Conservation (phyloP, 2,888 invertebrate species). For the Amphipoea lucens region DNA sequence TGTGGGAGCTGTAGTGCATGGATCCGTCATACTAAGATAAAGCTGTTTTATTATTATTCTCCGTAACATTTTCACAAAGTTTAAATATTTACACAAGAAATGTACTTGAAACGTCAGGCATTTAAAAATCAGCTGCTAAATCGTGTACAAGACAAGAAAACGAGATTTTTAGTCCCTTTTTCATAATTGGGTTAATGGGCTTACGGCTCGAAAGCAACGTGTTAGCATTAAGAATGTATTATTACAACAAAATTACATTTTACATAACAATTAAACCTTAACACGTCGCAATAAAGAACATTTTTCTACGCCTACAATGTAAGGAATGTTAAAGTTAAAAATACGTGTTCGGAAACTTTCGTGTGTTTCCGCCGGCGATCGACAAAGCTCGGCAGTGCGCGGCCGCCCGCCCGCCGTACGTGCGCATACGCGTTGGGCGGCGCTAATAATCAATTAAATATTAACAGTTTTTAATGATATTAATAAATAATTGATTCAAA, state of each 20-base stretch:
- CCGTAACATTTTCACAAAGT: not conserved
- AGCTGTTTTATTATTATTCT: not conserved
- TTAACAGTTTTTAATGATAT: slow-evolving; percentile 50
- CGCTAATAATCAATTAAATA: slow-evolving; percentile 67
- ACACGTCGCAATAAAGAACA: slow-evolving; percentile 57
- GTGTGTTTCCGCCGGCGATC: slow-evolving; percentile 76
- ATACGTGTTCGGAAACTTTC: slow-evolving; percentile 84
- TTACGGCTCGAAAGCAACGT: slow-evolving; percentile 77
- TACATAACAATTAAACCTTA: slow-evolving; percentile 59
- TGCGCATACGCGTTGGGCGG: slow-evolving; percentile 83
- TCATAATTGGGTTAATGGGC: slow-evolving; percentile 87
- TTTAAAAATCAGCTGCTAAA: slow-evolving; percentile 55
- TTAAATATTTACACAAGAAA: not conserved
- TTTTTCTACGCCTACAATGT: slow-evolving; percentile 60
- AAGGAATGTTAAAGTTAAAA: slow-evolving; percentile 83
- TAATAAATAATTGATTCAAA: slow-evolving; percentile 35
- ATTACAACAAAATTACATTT: slow-evolving; percentile 62
- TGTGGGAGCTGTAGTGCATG: not conserved
- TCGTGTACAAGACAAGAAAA: slow-evolving; percentile 70
- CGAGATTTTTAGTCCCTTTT: slow-evolving; percentile 76
- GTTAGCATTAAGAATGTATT: slow-evolving; percentile 80
- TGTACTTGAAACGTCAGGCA: slow-evolving; percentile 30
- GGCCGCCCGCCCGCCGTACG: slow-evolving; percentile 84
- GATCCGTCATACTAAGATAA: not conserved
- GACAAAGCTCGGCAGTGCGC: slow-evolving; percentile 76